Percentiles rank a stretch among this genome's conserved stretches.
phyloP scores from a whole-genome alignment of 1,140 invertebrate species.

The Holcopasites calliopsidis region DNA sequence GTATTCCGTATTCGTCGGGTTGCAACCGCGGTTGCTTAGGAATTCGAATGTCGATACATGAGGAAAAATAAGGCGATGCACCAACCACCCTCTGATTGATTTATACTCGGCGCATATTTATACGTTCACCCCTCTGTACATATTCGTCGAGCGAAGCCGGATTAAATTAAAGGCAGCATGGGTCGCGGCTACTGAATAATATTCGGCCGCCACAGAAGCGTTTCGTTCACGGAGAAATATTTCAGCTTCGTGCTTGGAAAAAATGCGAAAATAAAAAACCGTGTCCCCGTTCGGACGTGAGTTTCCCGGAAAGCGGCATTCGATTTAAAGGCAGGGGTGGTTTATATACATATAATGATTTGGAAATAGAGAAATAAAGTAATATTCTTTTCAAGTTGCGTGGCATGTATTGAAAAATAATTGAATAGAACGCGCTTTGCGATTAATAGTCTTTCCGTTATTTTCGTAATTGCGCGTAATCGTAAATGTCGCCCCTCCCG shows the following conservation, averaged over 20 bases:
- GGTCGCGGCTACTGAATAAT: constrained; percentile 27
- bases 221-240: neutral
- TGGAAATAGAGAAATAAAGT: neutral
- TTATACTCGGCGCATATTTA: constrained; percentile 37
- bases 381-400: no score
- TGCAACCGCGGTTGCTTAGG: constrained; percentile 36
- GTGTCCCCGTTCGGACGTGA: neutral
- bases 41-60: constrained; percentile 28
- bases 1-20: constrained; percentile 38
- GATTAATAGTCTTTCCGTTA: no score
- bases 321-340: neutral
- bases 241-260: neutral
- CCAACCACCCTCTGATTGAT: constrained; percentile 30
- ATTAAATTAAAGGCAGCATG: constrained; percentile 36
- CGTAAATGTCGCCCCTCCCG: constrained; percentile 12
- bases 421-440: no score
- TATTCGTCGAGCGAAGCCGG: neutral
- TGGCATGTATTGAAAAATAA: no score
- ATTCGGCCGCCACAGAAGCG: neutral
- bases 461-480: constrained; percentile 16
- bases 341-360: neutral
- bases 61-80: constrained; percentile 28
- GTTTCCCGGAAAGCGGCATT: neutral
- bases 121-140: neutral
- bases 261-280: neutral